Percentiles rank a stretch among this genome's conserved stretches.
Evolutionary conservation across 1,140 invertebrate genomes (phyloP).

Genomic region (Argopecten irradians): DNA sequence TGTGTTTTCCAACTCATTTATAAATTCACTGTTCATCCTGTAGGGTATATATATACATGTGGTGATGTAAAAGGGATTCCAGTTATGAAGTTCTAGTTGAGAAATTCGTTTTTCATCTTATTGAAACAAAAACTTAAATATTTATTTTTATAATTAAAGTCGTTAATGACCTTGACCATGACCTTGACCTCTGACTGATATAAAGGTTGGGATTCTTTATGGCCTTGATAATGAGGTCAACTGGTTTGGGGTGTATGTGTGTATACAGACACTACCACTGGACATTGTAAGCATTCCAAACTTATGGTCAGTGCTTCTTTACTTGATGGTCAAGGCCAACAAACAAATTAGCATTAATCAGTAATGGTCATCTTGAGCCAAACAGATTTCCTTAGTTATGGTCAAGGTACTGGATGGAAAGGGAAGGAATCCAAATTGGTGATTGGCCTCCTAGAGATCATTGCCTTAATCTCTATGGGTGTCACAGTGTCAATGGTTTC

Average conservation of each 20-base stretch:
- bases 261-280: background rate
- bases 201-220: background rate
- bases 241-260: background rate
- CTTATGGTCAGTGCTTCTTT: background rate
- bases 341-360: background rate
- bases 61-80: background rate
- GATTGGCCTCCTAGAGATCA: too few species aligned
- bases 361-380: background rate
- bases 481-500: too few species aligned
- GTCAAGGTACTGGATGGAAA: background rate
- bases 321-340: too few species aligned
- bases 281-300: background rate
- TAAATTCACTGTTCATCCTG: too few species aligned
- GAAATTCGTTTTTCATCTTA: background rate
- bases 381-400: background rate
- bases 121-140: background rate
- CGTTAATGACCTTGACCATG: background rate
- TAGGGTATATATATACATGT: background rate
- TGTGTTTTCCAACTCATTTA: too few species aligned
- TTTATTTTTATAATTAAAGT: background rate
- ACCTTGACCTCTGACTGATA: background rate
- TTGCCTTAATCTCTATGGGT: too few species aligned
- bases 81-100: background rate
- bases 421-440: background rate
- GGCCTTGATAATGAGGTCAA: background rate